Conservation (phyloP, 2,113 vertebrate species). For the Gyps fulvus region DNA sequence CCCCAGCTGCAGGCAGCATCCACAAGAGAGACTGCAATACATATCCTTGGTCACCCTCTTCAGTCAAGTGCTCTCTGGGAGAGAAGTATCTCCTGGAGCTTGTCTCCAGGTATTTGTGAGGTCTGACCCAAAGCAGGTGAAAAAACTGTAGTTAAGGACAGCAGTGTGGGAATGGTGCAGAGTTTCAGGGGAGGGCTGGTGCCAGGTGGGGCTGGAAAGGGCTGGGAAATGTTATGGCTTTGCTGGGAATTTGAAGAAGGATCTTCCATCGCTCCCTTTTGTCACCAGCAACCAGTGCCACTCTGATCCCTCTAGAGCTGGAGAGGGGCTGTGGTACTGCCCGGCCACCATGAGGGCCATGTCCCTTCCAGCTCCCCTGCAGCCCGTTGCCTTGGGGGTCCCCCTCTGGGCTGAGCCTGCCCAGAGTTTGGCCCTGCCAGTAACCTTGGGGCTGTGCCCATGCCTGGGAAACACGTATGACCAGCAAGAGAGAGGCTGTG, state of each 20-base stretch:
- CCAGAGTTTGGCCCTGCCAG: neutral
- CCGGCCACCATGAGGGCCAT: rapidly evolving
- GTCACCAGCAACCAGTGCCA: neutral
- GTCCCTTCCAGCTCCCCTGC: neutral
- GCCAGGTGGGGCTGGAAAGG: neutral
- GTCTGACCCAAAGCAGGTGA: neutral
- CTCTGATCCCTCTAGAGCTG: neutral
- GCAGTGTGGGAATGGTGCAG: neutral
- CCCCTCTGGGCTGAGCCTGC: neutral
- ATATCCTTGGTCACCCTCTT: neutral
- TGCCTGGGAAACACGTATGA: neutral
- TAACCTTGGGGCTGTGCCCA: neutral
- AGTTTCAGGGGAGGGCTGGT: neutral
- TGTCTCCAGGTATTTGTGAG: neutral
- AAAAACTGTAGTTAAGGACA: neutral
- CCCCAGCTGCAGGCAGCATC: neutral
- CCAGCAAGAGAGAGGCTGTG: neutral
- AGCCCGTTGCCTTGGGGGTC: neutral
- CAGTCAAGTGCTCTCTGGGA: neutral
- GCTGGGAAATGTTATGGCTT: neutral
- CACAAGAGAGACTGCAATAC: neutral
- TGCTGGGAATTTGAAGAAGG: neutral
- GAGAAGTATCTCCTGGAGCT: neutral
- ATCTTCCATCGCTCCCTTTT: neutral
- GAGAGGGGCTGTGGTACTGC: neutral